A percentile compares a stretch with the other conserved stretches of the same genome.
phyloP scores from a whole-genome alignment of 2,888 invertebrate species.

The Liopterus haemorrhoidalis region DNA sequence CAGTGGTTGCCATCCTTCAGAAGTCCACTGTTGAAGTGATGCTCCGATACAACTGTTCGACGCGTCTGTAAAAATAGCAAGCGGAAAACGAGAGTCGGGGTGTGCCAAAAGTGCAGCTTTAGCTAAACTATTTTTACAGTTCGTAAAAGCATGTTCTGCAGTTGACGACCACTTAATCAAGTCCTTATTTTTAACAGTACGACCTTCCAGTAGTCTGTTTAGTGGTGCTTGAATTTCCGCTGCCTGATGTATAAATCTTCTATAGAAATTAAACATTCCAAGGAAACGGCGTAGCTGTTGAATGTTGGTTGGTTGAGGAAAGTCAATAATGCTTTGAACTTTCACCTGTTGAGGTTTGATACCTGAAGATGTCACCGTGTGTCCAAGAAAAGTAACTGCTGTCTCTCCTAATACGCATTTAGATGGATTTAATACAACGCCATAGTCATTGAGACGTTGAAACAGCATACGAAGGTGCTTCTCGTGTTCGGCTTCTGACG shows the following conservation, averaged over 20 bases:
- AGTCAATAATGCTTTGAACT: constrained; percentile 9
- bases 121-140: constrained; percentile 33
- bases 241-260: constrained; percentile 12
- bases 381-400: constrained; percentile 20
- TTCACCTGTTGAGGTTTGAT: constrained; percentile 9
- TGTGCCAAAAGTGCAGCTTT: no score
- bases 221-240: constrained; percentile 22
- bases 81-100: no score
- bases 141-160: constrained; percentile 31
- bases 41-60: no score
- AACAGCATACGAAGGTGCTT: constrained; percentile 29
- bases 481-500: constrained; percentile 23
- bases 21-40: constrained; percentile 33
- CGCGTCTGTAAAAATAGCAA: no score
- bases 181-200: background rate
- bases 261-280: constrained; percentile 22
- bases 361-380: constrained; percentile 19
- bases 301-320: constrained; percentile 13
- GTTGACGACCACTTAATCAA: constrained; percentile 25
- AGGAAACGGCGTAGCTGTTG: constrained; percentile 20
- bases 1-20: constrained; percentile 35
- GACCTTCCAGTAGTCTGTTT: constrained; percentile 7
- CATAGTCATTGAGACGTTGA: constrained; percentile 28
- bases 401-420: constrained; percentile 19
- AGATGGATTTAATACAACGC: constrained; percentile 28